Conservation (phyloP, 2,888 invertebrate species). For the Sericinus montela region DNA sequence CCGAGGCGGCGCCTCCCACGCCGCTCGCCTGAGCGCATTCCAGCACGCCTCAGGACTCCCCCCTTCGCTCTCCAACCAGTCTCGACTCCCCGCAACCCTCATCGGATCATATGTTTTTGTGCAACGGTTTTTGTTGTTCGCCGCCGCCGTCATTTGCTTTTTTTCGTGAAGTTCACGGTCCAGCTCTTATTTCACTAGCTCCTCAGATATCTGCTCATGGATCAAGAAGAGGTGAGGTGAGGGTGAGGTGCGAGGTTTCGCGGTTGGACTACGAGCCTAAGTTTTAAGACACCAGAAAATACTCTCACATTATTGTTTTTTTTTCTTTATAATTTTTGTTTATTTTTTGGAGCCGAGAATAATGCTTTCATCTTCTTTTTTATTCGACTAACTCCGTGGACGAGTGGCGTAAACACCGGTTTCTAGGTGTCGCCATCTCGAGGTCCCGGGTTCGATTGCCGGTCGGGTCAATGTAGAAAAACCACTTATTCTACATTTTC, state of each 20-base stretch:
- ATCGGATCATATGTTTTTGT: conserved; percentile 79
- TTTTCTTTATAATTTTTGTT: no score
- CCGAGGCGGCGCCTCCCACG: conserved; percentile 71
- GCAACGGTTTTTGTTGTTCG: conserved; percentile 79
- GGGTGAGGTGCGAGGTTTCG: neutral
- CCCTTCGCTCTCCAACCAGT: conserved; percentile 34
- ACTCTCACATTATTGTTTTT: no score
- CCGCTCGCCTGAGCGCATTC: conserved; percentile 76
- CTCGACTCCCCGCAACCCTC: conserved; percentile 54
- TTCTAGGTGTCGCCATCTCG: no score
- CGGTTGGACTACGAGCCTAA: neutral
- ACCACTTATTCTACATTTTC: no score
- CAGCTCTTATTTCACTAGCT: conserved; percentile 67
- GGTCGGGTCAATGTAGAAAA: no score
- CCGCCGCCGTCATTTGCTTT: conserved; percentile 65
- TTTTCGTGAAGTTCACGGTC: conserved; percentile 71
- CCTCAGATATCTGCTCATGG: conserved; percentile 58
- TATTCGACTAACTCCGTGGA: no score
- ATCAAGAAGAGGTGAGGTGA: conserved; percentile 27
- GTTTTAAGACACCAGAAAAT: no score
- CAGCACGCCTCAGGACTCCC: conserved; percentile 73
- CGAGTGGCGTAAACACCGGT: no score
- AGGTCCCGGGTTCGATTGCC: no score
- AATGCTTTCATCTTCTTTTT: no score
- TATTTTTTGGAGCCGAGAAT: no score